A percentile compares a stretch with the other conserved stretches of the same genome.
phyloP scores from a whole-genome alignment of 2,888 invertebrate genomes.

The Ophraella communa region DNA sequence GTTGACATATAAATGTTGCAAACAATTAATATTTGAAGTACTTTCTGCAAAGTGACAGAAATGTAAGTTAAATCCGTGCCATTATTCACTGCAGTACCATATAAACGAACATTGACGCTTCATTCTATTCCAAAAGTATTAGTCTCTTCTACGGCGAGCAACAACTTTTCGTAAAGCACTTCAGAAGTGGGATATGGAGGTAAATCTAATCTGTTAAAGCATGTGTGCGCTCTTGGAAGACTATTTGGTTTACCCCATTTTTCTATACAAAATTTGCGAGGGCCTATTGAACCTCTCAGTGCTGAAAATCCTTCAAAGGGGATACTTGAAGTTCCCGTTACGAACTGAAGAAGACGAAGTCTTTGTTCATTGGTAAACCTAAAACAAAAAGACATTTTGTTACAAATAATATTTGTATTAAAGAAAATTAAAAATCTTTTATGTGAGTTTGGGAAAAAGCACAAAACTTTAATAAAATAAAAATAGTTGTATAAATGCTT shows the following conservation, averaged over 20 bases:
- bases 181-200: constrained; percentile 95
- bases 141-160: constrained; percentile 94
- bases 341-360: constrained; percentile 91
- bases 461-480: too few species aligned
- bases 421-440: too few species aligned
- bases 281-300: constrained; percentile 92
- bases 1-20: background rate
- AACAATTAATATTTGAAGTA: background rate
- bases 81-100: background rate
- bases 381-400: constrained; percentile 40
- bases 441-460: too few species aligned
- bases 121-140: constrained; percentile 96
- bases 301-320: constrained; percentile 98
- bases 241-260: constrained; percentile 96
- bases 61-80: background rate
- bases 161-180: constrained; percentile 87
- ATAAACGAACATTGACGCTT: constrained; percentile 46
- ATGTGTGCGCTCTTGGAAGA: constrained; percentile 94
- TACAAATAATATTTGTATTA: background rate
- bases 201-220: constrained; percentile 95
- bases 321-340: constrained; percentile 97
- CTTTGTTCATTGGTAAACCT: constrained; percentile 95
- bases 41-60: constrained; percentile 6
- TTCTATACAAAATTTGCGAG: constrained; percentile 94
- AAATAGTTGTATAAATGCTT: too few species aligned